Base-by-base conservation (phyloP, 2,888 invertebrate genomes). In the Hydrotaea diabolus region DNA sequence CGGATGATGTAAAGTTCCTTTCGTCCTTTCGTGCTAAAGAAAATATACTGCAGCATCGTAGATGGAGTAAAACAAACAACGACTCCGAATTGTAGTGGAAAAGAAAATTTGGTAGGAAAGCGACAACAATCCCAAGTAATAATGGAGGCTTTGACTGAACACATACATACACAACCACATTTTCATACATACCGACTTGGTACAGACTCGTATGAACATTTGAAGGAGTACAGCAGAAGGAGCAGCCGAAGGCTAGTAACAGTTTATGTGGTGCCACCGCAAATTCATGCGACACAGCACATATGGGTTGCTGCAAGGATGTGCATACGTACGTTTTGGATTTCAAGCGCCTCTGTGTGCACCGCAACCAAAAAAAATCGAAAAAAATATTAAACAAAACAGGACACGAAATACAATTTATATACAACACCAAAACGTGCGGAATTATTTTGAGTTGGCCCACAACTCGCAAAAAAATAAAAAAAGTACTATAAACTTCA, bases 331-430 rank as follows among this genome's bases (percentile, higher is more conserved):
- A 57, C 39, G 74, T 72, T 75, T 64, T 53, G 66, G 80, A n/a
- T 80, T 74, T 74, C 23, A 21, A 55, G 55, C 55, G 53, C 2
- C 53, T n/a, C 53, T 36, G 17, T 17, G 36, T 17, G 39, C 39
- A 11, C 5, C n/a, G 31, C 36, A 66, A 78, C 11, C 19, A 78
- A 55, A 53, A 83, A n/a, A n/a, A n/a, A n/a, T n/a, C 31, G 2
- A 7, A 31, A 82, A 78, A 46, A 69, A 49, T 62, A 83, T 71
- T 53, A 81, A 72, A 66, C 66, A 78, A 73, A 81, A 73, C 79
- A 77, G 79, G 76, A 74, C 82, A 85, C 82, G 82, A 79, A 82
- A 82, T 69, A 85, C 76, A 85, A 85, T 85, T 85, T 85, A 79
- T 81, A 82, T 76, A 21, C 15, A 66, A 66, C 66, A 66, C 66